A percentile compares a stretch with the other conserved stretches of the same genome.
Evolutionary conservation across 2,888 invertebrate genomes (phyloP).

Genomic region (Leptinotarsa juncta): DNA sequence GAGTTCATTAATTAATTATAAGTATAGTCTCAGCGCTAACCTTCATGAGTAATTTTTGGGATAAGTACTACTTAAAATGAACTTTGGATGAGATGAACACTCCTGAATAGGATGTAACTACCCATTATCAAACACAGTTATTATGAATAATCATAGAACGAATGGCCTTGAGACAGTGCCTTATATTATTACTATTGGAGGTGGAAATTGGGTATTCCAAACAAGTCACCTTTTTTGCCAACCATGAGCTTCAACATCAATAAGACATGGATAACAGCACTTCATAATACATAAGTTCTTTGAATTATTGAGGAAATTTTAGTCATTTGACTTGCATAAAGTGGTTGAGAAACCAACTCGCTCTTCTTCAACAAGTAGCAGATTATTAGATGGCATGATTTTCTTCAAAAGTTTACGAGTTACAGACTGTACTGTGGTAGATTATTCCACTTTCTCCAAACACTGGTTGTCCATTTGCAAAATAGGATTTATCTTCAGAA

Average conservation of each 20-base stretch:
- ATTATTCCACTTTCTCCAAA: slow-evolving; percentile 10
- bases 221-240: too few species aligned
- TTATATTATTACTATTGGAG: too few species aligned
- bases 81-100: not conserved
- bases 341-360: not conserved
- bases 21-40: slow-evolving; percentile 7
- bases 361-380: not conserved
- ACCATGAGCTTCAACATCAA: too few species aligned
- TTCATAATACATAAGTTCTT: too few species aligned
- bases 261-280: too few species aligned
- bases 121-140: not conserved
- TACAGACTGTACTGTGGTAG: slow-evolving; percentile 10
- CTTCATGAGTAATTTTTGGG: not conserved
- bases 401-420: slow-evolving; percentile 1
- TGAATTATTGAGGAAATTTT: too few species aligned
- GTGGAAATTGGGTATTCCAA: too few species aligned
- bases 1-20: slow-evolving; percentile 17
- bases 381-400: slow-evolving; percentile 6
- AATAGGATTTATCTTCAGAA: not conserved
- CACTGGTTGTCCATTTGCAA: slow-evolving; percentile 10
- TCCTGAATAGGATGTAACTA: not conserved
- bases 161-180: too few species aligned
- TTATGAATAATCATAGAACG: too few species aligned
- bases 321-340: too few species aligned
- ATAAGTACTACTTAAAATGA: not conserved